Percentiles rank a stretch among this genome's conserved stretches.
These are phyloP conservation scores for Spheniscus humboldti DNA, from an alignment of 2,797 vertebrate species.

Conservation along the genomic window DNA sequence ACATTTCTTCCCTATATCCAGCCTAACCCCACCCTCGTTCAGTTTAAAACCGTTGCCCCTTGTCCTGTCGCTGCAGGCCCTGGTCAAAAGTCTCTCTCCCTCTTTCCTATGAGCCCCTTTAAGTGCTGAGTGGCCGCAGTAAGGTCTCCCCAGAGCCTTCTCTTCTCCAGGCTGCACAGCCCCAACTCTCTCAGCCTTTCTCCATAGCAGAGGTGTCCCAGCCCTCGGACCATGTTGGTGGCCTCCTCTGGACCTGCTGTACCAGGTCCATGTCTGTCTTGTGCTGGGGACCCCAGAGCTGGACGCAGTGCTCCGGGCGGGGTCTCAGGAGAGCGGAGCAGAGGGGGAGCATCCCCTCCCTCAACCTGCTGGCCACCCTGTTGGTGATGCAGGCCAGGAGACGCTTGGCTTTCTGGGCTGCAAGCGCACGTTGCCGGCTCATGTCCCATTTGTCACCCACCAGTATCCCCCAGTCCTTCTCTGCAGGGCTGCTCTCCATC, in stretches of 20 bases:
- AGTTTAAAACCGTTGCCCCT: neutral
- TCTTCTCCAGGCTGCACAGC: neutral
- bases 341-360: neutral
- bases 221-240: neutral
- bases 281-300: neutral
- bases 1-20: neutral
- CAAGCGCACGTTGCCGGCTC: fast-evolving
- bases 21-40: neutral
- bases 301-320: neutral
- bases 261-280: neutral
- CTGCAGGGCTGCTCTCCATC: neutral
- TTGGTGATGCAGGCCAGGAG: neutral
- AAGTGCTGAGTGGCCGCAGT: neutral
- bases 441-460: neutral
- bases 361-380: neutral
- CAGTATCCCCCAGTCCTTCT: neutral
- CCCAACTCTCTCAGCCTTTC: neutral
- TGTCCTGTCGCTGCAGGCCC: too few relatives aligned
- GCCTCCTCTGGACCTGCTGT: too few relatives aligned
- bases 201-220: neutral
- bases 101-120: too few relatives aligned
- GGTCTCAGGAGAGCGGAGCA: neutral
- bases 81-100: too few relatives aligned
- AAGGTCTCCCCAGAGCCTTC: neutral
- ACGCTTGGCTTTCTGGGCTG: neutral